Conservation (phyloP, 2,113 vertebrate species). For the Tauraco erythrolophus region DNA sequence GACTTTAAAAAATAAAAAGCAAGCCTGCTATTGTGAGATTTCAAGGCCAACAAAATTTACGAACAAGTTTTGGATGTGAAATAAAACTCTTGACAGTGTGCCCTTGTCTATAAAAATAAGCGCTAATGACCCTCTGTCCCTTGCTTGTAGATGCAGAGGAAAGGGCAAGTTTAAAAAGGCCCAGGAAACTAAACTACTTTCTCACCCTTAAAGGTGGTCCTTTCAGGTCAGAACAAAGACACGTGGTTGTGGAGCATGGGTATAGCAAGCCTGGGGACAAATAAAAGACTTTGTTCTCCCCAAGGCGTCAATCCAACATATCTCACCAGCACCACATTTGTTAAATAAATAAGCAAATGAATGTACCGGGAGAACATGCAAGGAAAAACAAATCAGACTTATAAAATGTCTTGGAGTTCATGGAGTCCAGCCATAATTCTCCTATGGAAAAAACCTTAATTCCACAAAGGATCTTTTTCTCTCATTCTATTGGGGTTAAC, state of each 20-base stretch:
- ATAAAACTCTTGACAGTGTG: constrained; percentile 3
- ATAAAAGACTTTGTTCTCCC: constrained; percentile 1
- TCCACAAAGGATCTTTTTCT: constrained; percentile 26
- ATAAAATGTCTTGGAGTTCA: neutral
- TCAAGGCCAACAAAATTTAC: neutral
- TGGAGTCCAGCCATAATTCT: constrained; percentile 49
- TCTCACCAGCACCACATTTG: neutral
- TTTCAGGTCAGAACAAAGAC: constrained; percentile 48
- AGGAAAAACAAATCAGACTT: constrained; percentile 33
- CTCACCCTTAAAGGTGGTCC: constrained; percentile 62
- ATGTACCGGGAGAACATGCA: neutral
- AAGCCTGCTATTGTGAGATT: neutral
- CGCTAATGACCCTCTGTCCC: neutral
- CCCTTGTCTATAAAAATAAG: constrained; percentile 62
- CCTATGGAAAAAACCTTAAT: neutral
- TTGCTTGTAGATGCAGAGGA: neutral
- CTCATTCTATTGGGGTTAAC: neutral
- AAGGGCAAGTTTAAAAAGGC: constrained; percentile 12
- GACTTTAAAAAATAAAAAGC: neutral
- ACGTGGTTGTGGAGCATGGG: neutral
- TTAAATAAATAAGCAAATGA: constrained; percentile 62
- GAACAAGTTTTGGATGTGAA: neutral
- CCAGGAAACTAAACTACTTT: neutral
- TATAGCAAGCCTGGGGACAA: constrained; percentile 10
- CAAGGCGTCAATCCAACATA: constrained; percentile 29